These are phyloP conservation scores for Phaenicophaeus curvirostris DNA, from an alignment of 2,797 vertebrate species.

Conservation along the genomic window DNA sequence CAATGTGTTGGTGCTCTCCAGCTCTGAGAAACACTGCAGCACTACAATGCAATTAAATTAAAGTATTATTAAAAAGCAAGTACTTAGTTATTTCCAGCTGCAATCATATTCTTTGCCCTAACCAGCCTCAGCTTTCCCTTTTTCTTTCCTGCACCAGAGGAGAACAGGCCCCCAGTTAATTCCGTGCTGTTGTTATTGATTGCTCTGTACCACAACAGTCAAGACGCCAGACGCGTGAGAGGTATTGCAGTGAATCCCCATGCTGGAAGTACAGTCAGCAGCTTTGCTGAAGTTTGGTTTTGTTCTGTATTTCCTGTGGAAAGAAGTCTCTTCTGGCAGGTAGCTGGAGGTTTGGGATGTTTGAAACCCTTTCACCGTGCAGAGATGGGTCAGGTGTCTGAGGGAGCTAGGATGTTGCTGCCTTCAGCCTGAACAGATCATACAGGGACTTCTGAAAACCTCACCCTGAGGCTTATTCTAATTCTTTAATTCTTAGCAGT, in stretches of 20 bases:
- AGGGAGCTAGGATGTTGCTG: neutral
- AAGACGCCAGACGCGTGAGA: neutral
- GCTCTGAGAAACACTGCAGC: neutral
- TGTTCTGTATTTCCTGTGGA: neutral
- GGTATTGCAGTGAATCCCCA: neutral
- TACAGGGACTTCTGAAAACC: neutral
- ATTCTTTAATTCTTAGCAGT: too few relatives aligned
- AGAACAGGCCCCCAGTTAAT: conserved; percentile 10
- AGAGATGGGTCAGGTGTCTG: neutral
- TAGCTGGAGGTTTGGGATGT: neutral
- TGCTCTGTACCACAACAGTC: neutral
- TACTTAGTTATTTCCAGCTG: neutral
- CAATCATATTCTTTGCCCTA: neutral
- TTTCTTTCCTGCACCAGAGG: neutral
- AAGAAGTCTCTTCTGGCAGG: neutral
- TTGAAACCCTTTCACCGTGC: neutral
- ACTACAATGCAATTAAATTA: neutral
- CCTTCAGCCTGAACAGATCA: neutral
- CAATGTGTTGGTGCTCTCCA: neutral
- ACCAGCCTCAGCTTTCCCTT: neutral
- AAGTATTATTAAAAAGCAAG: neutral
- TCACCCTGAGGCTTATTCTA: neutral
- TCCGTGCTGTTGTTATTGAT: neutral
- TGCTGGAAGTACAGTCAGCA: neutral
- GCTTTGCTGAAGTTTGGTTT: neutral